Base-by-base conservation (phyloP, 2,888 invertebrate genomes). In the Drosophila recens region DNA sequence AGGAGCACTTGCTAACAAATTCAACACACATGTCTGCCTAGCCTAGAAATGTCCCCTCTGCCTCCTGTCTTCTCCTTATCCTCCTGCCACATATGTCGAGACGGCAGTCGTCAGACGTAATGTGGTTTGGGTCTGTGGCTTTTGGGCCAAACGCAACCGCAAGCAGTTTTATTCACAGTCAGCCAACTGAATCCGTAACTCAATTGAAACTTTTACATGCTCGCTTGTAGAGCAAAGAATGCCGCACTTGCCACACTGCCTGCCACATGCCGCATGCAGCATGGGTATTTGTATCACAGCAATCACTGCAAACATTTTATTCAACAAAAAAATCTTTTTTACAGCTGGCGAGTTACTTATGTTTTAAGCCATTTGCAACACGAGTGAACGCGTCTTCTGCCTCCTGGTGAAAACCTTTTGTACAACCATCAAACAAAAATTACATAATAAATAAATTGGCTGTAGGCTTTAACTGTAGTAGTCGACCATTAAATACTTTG, bases 141-240 rank as follows among this genome's bases (percentile, higher is more conserved):
- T 73, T 51, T 56, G 46, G 49, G 49, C 56, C 71, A 53, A 10
- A 10, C 45, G 40, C 48, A 57, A 71, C 75, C 79, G 67, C 87
- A 79, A 78, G 68, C 82, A 73, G 77, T 79, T 83, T 85, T 83
- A 77, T 79, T 83, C 72, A 71, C 67, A 72, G 67, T 64, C 67
- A 71, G 49, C 49, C 69, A 72, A 66, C 64, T 72, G 78, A 58
- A 63, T 58, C 63, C 68, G 65, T 76, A 82, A 84, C 87, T 84
- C 80, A 85, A 87, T 87, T 85, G 87, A 67, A 80, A 74, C 75
- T 76, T 79, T 71, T 23, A 57, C 75, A 73, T 56, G 67, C 40
- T 67, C 72, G 56, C 49, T 53, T 64, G 48, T 20, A 36, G 62
- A 20, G 42, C 36, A 27, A 30, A 30, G 38, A 33, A 52, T 53